Evolutionary conservation across 1,140 invertebrate genomes (phyloP), one percentile per base, ranked within the genome.

Genomic region (Himalopsyche phryganea): DNA sequence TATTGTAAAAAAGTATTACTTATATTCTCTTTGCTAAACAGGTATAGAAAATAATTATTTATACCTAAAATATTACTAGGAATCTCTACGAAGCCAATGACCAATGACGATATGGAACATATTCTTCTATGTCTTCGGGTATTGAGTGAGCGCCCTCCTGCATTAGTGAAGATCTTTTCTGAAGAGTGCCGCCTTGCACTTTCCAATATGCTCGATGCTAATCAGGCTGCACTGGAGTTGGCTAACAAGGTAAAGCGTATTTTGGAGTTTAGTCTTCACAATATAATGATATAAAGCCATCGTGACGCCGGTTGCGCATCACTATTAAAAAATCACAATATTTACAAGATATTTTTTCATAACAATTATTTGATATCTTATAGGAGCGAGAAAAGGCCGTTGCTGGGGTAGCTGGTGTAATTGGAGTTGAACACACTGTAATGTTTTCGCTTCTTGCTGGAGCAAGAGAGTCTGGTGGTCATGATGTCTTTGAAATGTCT

Each of bases 401-500:
- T 13, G 33, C 53, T 18, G 58, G 60, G 10, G 33, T 20, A 10
- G 40, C 41, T 18, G 61, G 53, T 13, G n/a, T 52, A 17, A 50
- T 33, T n/a, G 52, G 57, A 44, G 61, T 64, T 3, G 61, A 64
- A 18, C 57, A 64, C 41, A 64, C 62, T 49, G 49, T 98, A 70
- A 73, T 88, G 42, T 95, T 98, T 75, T 77, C 96, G 6, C 85
- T 86, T 9, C 82, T 84, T 33, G 83, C 86, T 48, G 82, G 84
- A 58, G 85, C 87, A 53, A 77, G 83, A 49, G 85, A 94, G 65
- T 82, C 89, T 61, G 88, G 88, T 42, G 74, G 78, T 15, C 90
- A 90, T 69, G 91, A 99, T 69, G 88, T 98, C 50, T 99, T 99
- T 77, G 97, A 99, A 71, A 83, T 94, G 19, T 95, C 94, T 38